These are phyloP conservation scores for Anthopleura xanthogrammica DNA, from an alignment of 92 coral and sea anemone species.

Conservation along the genomic window DNA sequence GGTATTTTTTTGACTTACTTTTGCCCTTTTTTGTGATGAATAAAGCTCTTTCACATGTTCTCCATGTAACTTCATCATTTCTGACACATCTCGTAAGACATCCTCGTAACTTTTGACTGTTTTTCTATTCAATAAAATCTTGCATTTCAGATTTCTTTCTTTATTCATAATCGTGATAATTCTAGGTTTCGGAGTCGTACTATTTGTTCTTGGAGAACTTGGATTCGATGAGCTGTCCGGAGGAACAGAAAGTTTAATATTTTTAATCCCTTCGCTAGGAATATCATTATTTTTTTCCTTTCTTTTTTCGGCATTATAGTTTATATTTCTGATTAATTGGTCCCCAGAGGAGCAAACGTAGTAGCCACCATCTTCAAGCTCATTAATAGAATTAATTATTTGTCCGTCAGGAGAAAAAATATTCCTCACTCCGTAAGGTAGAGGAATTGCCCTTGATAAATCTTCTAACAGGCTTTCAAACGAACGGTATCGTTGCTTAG, in stretches of 20 bases:
- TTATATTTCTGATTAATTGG: constrained; percentile 59
- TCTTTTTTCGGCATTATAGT: constrained; percentile 40
- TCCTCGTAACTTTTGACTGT: constrained; percentile 72
- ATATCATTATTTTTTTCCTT: constrained; percentile 29
- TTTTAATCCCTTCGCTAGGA: constrained; percentile 34
- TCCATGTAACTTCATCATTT: constrained; percentile 58
- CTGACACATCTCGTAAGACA: constrained; percentile 75
- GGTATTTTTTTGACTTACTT: constrained; percentile 38
- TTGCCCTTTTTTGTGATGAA: constrained; percentile 41
- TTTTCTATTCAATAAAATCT: constrained; percentile 70
- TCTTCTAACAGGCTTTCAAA: constrained; percentile 70
- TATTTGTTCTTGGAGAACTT: constrained; percentile 41
- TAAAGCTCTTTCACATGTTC: constrained; percentile 56
- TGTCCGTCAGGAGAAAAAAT: constrained; percentile 66
- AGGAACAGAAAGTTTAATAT: constrained; percentile 29
- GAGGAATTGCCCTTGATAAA: constrained; percentile 66
- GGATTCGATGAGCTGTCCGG: constrained; percentile 51
- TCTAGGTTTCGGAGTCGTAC: constrained; percentile 54
- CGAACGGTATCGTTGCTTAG: constrained; percentile 71
- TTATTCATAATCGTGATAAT: constrained; percentile 56
- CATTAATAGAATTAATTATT: constrained; percentile 45
- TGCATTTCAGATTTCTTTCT: constrained; percentile 61
- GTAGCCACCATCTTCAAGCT: constrained; percentile 64
- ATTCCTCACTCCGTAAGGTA: constrained; percentile 83
- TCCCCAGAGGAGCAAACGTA: constrained; percentile 90